These are phyloP conservation scores for Naso thynnoides DNA, from an alignment of 2,797 vertebrate species.

Conservation along the genomic window DNA sequence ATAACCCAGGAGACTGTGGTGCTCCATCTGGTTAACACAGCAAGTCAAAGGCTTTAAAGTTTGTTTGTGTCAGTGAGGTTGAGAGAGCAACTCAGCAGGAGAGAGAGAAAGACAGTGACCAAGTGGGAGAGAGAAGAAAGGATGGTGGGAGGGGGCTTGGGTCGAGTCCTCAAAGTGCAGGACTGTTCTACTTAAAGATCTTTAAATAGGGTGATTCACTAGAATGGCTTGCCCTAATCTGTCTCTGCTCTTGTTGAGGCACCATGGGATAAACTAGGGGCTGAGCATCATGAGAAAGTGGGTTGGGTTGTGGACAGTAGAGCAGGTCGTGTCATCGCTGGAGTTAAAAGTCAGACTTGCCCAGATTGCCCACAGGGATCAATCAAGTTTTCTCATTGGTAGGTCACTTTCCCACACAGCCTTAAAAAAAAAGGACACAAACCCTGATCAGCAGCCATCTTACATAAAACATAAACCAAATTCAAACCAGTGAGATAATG, in stretches of 20 bases:
- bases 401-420: slow-evolving; percentile 18
- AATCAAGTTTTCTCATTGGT: slow-evolving; percentile 32
- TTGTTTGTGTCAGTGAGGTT: slow-evolving; percentile 43
- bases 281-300: slow-evolving; percentile 65
- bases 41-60: slow-evolving; percentile 39
- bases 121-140: slow-evolving; percentile 26
- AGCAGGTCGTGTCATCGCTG: slow-evolving; percentile 28
- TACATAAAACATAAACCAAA: slow-evolving; percentile 49
- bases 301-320: slow-evolving; percentile 44
- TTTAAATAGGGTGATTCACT: slow-evolving; percentile 82
- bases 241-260: slow-evolving; percentile 67
- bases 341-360: slow-evolving; percentile 9
- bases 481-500: slow-evolving; percentile 44
- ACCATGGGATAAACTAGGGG: slow-evolving; percentile 35
- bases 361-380: slow-evolving; percentile 23
- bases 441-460: slow-evolving; percentile 26
- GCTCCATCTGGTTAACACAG: slow-evolving; percentile 37
- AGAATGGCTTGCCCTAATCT: slow-evolving; percentile 67
- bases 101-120: slow-evolving; percentile 28
- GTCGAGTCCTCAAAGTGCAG: slow-evolving; percentile 78
- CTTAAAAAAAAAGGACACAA: slow-evolving; percentile 38
- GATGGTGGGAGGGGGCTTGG: slow-evolving; percentile 46
- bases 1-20: slow-evolving; percentile 33
- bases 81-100: slow-evolving; percentile 32
- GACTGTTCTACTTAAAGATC: slow-evolving; percentile 83